phyloP scores from a whole-genome alignment of 2,797 vertebrate genomes.

The Macrochelys suwanniensis region DNA sequence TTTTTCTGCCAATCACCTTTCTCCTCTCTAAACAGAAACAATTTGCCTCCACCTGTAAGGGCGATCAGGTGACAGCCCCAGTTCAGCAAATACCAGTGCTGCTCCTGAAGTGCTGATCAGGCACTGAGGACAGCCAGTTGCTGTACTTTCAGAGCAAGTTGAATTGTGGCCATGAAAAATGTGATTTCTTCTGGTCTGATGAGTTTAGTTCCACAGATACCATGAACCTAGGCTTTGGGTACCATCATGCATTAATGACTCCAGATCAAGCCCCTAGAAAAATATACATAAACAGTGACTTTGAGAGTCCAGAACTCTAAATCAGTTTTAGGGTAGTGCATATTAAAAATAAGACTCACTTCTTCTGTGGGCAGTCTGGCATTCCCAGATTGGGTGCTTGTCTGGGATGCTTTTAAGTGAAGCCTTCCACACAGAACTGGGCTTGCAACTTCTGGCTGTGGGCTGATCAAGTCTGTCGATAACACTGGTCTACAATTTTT shows the following conservation, averaged over 20 bases:
- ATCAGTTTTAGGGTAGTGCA: background rate
- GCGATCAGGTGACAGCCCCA: background rate
- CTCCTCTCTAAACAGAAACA: background rate
- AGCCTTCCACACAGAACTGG: background rate
- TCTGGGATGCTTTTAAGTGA: background rate
- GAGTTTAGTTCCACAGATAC: fast-evolving
- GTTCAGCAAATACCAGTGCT: background rate
- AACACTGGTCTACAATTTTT: background rate
- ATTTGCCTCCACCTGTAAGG: background rate
- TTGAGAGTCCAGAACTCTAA: background rate
- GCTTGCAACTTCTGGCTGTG: background rate
- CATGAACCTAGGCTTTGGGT: background rate
- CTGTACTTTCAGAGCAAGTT: background rate
- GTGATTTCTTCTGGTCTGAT: background rate
- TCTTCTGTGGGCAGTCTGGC: background rate
- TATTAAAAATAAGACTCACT: background rate
- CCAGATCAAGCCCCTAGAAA: background rate
- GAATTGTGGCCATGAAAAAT: background rate
- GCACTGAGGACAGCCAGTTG: background rate
- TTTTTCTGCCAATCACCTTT: background rate
- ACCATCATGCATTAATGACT: background rate
- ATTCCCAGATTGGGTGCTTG: background rate
- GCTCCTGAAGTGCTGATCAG: background rate
- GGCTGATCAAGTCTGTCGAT: conserved; percentile 15
- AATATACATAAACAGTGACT: background rate